phyloP scores from a whole-genome alignment of 2,888 invertebrate genomes.

The Xanthorhoe spadicearia region DNA sequence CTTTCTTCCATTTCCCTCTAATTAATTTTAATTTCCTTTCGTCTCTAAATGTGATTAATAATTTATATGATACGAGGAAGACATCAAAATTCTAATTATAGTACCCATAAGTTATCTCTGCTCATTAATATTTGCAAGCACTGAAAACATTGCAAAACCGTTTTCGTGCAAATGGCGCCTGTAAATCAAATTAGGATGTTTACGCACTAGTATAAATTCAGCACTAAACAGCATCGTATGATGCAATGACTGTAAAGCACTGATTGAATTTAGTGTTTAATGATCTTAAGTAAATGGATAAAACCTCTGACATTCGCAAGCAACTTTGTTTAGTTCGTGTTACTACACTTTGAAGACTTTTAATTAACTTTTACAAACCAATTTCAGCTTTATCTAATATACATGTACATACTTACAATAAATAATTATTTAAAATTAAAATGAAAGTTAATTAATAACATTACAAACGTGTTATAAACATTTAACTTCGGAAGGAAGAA shows the following conservation, averaged over 20 bases:
- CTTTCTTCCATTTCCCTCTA: too few relatives aligned
- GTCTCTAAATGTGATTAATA: too few relatives aligned
- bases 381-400: neutral
- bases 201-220: conserved; percentile 49
- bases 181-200: conserved; percentile 34
- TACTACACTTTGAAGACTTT: conserved; percentile 22
- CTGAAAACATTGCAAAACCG: conserved; percentile 14
- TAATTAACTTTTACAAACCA: conserved; percentile 31
- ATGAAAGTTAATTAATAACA: neutral
- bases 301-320: conserved; percentile 40
- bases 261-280: conserved; percentile 65
- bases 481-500: too few relatives aligned
- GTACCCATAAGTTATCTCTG: too few relatives aligned
- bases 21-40: too few relatives aligned
- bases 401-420: neutral
- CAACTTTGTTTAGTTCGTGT: conserved; percentile 24
- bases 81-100: too few relatives aligned
- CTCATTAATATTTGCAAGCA: neutral
- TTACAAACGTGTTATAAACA: too few relatives aligned
- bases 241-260: conserved; percentile 57
- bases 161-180: conserved; percentile 19
- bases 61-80: too few relatives aligned
- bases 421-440: neutral
- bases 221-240: conserved; percentile 54
- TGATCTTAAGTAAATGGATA: conserved; percentile 43